Conservation (phyloP, 2,113 vertebrate genomes). For the Nothocercus nigrocapillus region DNA sequence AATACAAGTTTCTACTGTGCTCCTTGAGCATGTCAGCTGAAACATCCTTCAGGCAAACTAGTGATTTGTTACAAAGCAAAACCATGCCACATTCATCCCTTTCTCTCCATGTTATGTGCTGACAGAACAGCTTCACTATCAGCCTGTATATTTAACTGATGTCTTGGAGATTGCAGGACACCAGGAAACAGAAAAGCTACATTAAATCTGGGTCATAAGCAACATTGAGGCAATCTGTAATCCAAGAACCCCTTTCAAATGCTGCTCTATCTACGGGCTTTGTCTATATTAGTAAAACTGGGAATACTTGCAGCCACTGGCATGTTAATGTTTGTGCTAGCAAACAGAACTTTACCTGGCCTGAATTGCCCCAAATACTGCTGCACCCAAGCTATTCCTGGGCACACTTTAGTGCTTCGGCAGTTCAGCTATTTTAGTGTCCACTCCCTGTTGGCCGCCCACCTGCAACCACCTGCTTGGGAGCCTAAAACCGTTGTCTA, state of each 20-base stretch:
- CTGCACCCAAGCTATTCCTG: not conserved
- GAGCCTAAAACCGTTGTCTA: not conserved
- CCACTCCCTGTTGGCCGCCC: not conserved
- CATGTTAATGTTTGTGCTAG: not conserved
- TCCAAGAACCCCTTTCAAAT: not conserved
- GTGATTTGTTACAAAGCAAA: not conserved
- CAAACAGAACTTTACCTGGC: not conserved
- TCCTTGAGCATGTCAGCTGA: not conserved
- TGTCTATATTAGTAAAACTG: not conserved
- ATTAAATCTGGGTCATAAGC: not conserved
- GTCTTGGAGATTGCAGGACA: not conserved
- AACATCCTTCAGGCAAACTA: not conserved
- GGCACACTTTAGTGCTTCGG: not conserved
- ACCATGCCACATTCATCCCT: not conserved
- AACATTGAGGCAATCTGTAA: not conserved
- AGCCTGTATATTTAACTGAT: not conserved
- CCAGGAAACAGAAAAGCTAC: not conserved
- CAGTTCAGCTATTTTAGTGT: fast-evolving
- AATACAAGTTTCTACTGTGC: not conserved
- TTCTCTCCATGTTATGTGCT: not conserved
- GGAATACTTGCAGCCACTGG: fast-evolving
- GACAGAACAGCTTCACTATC: fast-evolving
- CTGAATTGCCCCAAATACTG: not conserved
- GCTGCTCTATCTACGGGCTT: not conserved
- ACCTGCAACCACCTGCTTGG: not conserved